These are phyloP conservation scores for Platysternon megacephalum DNA, from an alignment of 2,113 vertebrate species.

Conservation along the genomic window DNA sequence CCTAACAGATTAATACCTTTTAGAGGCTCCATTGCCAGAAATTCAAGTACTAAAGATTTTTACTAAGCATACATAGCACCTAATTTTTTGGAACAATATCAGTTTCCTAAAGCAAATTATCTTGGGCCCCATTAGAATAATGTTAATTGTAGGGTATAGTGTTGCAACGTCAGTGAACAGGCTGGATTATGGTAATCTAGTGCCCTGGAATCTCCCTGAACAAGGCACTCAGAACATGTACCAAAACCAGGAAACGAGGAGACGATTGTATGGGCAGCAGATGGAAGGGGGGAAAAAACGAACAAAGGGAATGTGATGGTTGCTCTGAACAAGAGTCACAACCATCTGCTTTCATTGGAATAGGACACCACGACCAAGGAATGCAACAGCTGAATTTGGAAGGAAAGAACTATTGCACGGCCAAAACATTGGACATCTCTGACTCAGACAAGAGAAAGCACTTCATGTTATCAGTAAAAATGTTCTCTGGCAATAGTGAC, in stretches of 20 bases:
- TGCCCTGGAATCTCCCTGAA: neutral
- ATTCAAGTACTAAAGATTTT: neutral
- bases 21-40: neutral
- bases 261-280: constrained; percentile 89
- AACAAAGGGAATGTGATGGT: constrained; percentile 98
- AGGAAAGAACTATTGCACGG: constrained; percentile 99
- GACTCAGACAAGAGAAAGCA: constrained; percentile 99
- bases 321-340: constrained; percentile 98
- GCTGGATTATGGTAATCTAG: neutral
- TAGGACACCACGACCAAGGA: constrained; percentile 98
- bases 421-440: constrained; percentile 99
- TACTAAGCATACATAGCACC: neutral
- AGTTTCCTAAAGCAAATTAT: neutral
- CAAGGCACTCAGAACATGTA: neutral
- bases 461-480: constrained; percentile 99
- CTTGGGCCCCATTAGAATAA: neutral
- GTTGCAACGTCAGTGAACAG: neutral
- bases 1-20: neutral
- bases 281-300: constrained; percentile 91
- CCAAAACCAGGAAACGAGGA: neutral
- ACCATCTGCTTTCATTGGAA: constrained; percentile 98
- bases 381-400: constrained; percentile 99
- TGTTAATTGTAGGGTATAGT: neutral
- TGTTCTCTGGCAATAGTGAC: constrained; percentile 99
- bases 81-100: neutral